Evolutionary conservation across 2,113 vertebrate species (phyloP), one percentile per base, ranked within the genome.

Genomic region (Pollimyrus isidori): DNA sequence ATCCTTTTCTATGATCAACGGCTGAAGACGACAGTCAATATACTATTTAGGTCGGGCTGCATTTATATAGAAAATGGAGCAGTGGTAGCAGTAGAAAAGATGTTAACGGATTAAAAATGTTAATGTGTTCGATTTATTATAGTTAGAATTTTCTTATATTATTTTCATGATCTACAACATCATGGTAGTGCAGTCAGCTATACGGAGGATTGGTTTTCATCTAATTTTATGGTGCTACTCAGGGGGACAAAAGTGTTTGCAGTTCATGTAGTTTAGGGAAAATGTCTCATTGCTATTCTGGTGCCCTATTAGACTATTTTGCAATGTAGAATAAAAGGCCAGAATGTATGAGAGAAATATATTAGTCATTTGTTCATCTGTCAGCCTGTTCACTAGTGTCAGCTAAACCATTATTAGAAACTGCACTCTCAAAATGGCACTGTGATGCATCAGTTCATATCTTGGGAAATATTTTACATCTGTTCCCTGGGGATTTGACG

Each of bases 291-390:
- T 69, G n/a, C 62, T 69, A 69, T 69, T 69, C 62, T 30, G 62
- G 10, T 13, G n/a, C 26, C 62, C 39, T 82, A 82, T 39, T 82
- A 45, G 42, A 39, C 35, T 82, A 19, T 82, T 45, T 45, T 82
- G 35, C 19, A 82, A 45, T 50, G 45, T 86, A 49, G 23, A 48
- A 49, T 46, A 49, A 49, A 49, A 26, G 23, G 46, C 62, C 9
- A 69, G 10, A 69, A 69, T 69, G 62, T 69, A 69, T 30, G 62
- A 69, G 3, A 30, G n/a, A n/a, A 26, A 26, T 82, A 82, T 82
- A 82, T 82, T 86, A 50, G 83, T 23, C 82, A 84, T 84, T 45
- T 84, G 19, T 48, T 84, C 82, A 84, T 42, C 82, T 84, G 45
- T 84, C 17, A 84, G 46, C 39, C 7, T 48, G 19, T 45, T 49